phyloP scores from a whole-genome alignment of 2,888 invertebrate species.

The Mantis religiosa region DNA sequence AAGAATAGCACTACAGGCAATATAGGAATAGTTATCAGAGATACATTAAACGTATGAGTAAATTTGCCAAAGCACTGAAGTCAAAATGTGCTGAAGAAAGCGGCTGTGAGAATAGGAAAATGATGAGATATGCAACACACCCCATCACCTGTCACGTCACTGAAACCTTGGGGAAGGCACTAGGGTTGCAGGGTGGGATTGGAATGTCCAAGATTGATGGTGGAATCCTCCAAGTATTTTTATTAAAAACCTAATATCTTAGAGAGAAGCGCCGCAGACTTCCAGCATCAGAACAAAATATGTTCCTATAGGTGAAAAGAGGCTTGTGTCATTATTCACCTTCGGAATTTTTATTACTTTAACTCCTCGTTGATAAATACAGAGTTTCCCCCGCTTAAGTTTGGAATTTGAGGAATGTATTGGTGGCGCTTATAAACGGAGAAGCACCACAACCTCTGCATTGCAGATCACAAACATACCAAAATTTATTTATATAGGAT shows the following conservation, averaged over 20 bases:
- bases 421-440: background rate
- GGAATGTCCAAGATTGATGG: background rate
- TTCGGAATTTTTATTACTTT: background rate
- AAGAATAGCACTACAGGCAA: too few species aligned
- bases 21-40: too few species aligned
- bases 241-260: background rate
- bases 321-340: background rate
- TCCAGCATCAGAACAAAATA: too few species aligned
- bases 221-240: background rate
- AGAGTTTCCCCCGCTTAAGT: background rate
- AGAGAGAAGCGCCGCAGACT: background rate
- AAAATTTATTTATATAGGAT: too few species aligned
- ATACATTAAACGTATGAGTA: background rate
- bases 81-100: background rate
- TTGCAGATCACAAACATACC: background rate
- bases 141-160: background rate
- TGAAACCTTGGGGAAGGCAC: background rate
- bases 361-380: background rate
- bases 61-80: background rate
- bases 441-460: background rate
- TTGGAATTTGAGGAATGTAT: background rate
- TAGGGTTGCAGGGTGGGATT: too few species aligned
- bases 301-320: too few species aligned
- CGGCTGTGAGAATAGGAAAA: background rate
- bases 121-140: background rate